These are phyloP conservation scores for Teleogryllus occipitalis DNA, from an alignment of 1,140 invertebrate species.

Conservation along the genomic window DNA sequence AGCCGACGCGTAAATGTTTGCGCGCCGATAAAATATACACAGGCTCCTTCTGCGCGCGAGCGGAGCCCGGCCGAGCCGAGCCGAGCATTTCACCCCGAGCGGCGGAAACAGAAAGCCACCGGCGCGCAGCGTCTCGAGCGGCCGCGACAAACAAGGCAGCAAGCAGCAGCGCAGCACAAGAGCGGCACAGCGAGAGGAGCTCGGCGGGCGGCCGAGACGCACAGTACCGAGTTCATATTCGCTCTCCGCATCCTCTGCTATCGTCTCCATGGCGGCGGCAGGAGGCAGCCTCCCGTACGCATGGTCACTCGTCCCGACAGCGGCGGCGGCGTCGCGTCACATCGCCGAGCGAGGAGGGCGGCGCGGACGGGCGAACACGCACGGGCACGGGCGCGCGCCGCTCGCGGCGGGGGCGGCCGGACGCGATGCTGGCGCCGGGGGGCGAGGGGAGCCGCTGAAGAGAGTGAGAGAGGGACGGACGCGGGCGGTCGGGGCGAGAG, in stretches of 20 bases:
- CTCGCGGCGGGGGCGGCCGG: too few species aligned
- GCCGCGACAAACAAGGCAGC: too few species aligned
- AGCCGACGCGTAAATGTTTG: too few species aligned
- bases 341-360: background rate
- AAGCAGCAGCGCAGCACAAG: too few species aligned
- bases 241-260: conserved; percentile 51
- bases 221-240: conserved; percentile 54
- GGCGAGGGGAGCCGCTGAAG: too few species aligned
- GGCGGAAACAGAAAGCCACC: background rate
- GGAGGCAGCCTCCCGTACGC: conserved; percentile 16
- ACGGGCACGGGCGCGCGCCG: too few species aligned
- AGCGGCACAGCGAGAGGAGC: background rate
- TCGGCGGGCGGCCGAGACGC: background rate
- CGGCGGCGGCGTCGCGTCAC: background rate
- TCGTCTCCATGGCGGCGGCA: conserved; percentile 48
- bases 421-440: too few species aligned
- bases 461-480: too few species aligned
- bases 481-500: too few species aligned
- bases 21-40: too few species aligned
- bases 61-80: background rate
- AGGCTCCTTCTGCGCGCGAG: background rate
- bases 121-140: background rate
- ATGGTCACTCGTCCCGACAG: conserved; percentile 7
- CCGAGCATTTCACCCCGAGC: background rate
- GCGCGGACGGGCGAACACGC: too few species aligned